Conservation (phyloP, 1,140 invertebrate species). For the Thalassaphorura encarpata region DNA sequence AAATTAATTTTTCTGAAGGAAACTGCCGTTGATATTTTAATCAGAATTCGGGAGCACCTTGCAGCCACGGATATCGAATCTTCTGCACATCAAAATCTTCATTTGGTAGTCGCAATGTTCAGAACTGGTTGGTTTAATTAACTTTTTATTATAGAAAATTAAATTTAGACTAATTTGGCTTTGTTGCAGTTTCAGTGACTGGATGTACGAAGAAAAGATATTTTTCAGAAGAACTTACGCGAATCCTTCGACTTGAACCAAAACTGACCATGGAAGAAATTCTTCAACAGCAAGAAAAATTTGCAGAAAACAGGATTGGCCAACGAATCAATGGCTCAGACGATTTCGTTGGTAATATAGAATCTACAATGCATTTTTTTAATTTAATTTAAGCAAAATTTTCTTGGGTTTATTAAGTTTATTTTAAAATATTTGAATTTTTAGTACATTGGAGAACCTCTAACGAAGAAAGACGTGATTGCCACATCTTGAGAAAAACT, state of each 20-base stretch:
- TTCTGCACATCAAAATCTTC: not conserved
- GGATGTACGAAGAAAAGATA: conserved; percentile 12
- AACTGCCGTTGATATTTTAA: not conserved
- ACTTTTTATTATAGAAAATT: not conserved
- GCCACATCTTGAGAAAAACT: conserved; percentile 4
- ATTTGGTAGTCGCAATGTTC: conserved; percentile 1
- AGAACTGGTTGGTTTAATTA: conserved; percentile 6
- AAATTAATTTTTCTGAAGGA: not conserved
- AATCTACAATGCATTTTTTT: not conserved
- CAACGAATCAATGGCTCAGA: not conserved
- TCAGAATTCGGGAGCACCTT: not conserved
- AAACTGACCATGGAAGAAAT: conserved; percentile 2
- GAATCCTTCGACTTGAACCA: not conserved
- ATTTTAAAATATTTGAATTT: conserved; percentile 4
- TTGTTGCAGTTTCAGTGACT: conserved; percentile 12
- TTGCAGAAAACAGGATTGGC: not conserved
- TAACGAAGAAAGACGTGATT: not conserved
- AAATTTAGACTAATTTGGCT: not conserved
- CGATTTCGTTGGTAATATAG: conserved; percentile 5
- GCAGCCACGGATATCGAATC: not conserved
- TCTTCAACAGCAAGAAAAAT: conserved; percentile 16
- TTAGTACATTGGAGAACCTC: not conserved
- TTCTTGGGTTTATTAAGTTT: not conserved
- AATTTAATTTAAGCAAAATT: no score
- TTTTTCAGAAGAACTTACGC: conserved; percentile 4